Evolutionary conservation across 2,113 vertebrate genomes (phyloP), one percentile per base, ranked within the genome.

Genomic region (Todiramphus chloris): DNA sequence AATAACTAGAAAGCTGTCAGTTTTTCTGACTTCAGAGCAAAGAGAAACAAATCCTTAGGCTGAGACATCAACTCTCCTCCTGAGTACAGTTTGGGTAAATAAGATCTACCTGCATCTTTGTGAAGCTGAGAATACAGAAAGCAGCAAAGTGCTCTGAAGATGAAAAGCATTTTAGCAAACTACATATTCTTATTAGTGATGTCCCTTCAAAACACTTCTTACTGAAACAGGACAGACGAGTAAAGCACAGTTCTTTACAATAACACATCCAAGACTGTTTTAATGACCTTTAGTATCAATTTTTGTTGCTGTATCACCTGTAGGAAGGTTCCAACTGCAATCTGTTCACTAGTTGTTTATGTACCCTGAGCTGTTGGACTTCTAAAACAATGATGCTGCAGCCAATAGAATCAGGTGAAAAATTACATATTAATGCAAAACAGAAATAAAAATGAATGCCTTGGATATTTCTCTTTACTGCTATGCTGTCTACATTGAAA

Each of bases 1-100:
- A 19, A 44, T 15, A 24, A 30, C 63, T 41, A 46, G 63, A 51
- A 28, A 53, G 51, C 25, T 13, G 16, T 13, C 58, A 80, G 20
- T 56, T 85, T 85, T 43, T 94, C 20, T 62, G 73, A 93, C 50
- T 80, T 88, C 82, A 96, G 85, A 89, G 50, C 41, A 83, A 73
- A 90, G 19, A 79, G 44, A 21, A 82, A 87, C 7, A 59, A 83
- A 67, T 46, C 66, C 58, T 89, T 33, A 76, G 33, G 44, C 64
- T 85, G 51, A 84, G 13, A 75, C 17, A 53, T 59, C 31, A 50
- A 27, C 25, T 35, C 37, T 84, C 46, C 69, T 84, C 17, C 20
- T 4, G 10, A 70, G 50, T 21, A 50, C 3, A 63, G 55, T 13
- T 69, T 58, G 27, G 27, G 63, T 35, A 64, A 60, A 12, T 18